Conservation (phyloP, 2,113 vertebrate species). For the Pterophyllum scalare region DNA sequence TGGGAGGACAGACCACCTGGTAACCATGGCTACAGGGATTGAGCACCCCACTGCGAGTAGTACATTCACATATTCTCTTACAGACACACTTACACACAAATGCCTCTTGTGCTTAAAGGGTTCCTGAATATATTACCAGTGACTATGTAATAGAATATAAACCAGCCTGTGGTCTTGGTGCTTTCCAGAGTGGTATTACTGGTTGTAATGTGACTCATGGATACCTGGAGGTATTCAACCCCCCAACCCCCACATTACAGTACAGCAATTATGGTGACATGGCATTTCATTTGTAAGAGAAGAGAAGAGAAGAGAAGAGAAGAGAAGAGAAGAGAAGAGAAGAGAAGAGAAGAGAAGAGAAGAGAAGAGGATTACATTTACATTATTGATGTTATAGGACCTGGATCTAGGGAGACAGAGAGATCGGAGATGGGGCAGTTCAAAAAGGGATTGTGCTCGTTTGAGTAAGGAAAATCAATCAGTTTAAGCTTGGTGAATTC, state of each 20-base stretch:
- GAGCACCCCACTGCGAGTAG: slow-evolving; percentile 29
- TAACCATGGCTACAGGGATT: slow-evolving; percentile 69
- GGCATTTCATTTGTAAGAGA: slow-evolving; percentile 10
- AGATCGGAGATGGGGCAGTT: slow-evolving; percentile 28
- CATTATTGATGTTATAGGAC: slow-evolving; percentile 69
- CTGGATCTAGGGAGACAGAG: slow-evolving; percentile 41
- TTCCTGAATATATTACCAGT: not conserved
- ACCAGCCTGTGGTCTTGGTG: not conserved
- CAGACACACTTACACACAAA: slow-evolving; percentile 11
- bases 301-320: slow-evolving; percentile 22
- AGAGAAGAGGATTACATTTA: slow-evolving; percentile 68
- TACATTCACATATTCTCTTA: slow-evolving; percentile 25
- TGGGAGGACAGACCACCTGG: slow-evolving; percentile 69
- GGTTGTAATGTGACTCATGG: slow-evolving; percentile 39
- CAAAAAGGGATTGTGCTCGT: slow-evolving; percentile 38
- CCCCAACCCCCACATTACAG: not conserved
- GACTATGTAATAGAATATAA: not conserved
- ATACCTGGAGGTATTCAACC: slow-evolving; percentile 32
- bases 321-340: slow-evolving; percentile 24
- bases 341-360: slow-evolving; percentile 13
- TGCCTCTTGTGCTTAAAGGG: slow-evolving; percentile 13
- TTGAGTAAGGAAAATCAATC: slow-evolving; percentile 65
- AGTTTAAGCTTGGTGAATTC: slow-evolving; percentile 59
- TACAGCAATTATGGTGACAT: slow-evolving; percentile 11
- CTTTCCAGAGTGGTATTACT: slow-evolving; percentile 29